phyloP scores from a whole-genome alignment of 2,888 invertebrate genomes.

The Drosophila setosimentum region DNA sequence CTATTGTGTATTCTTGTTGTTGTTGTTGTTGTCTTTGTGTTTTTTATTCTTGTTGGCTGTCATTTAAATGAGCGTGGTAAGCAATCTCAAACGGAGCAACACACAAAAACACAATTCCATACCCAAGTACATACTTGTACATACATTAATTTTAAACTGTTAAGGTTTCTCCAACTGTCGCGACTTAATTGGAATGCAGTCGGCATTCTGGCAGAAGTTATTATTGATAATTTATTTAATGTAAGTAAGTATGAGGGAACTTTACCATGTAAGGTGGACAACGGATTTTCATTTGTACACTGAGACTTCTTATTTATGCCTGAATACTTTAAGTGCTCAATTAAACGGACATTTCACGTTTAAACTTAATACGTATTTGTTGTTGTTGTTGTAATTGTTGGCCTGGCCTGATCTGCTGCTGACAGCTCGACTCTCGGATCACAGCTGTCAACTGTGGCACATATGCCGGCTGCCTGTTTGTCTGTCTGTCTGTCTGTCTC shows the following conservation, averaged over 20 bases:
- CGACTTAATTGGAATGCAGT: slow-evolving; percentile 63
- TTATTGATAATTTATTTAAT: slow-evolving; percentile 59
- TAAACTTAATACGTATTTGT: slow-evolving; percentile 29
- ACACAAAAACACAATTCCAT: slow-evolving; percentile 19
- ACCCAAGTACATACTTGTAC: slow-evolving; percentile 20
- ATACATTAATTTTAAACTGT: slow-evolving; percentile 57
- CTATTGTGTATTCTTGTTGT: background rate
- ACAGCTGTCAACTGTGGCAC: slow-evolving; percentile 18
- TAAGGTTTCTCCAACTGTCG: slow-evolving; percentile 46
- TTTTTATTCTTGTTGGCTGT: slow-evolving; percentile 38
- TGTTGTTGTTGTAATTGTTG: slow-evolving; percentile 34
- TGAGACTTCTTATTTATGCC: slow-evolving; percentile 30
- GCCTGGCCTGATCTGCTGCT: slow-evolving; percentile 25
- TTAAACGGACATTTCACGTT: slow-evolving; percentile 51
- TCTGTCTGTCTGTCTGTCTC: slow-evolving; percentile 9
- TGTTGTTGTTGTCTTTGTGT: background rate
- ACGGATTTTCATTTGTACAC: slow-evolving; percentile 25
- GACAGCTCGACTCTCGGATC: slow-evolving; percentile 31
- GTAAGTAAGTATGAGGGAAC: slow-evolving; percentile 15
- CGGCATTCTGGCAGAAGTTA: slow-evolving; percentile 46
- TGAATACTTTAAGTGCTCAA: slow-evolving; percentile 50
- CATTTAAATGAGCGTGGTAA: slow-evolving; percentile 60
- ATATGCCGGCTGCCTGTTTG: slow-evolving; percentile 26
- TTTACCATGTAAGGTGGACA: slow-evolving; percentile 19
- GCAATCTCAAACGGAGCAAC: slow-evolving; percentile 54